Evolutionary conservation across 2,888 invertebrate genomes (phyloP), one percentile per base, ranked within the genome.

Genomic region (Listrodromus nycthemerus): DNA sequence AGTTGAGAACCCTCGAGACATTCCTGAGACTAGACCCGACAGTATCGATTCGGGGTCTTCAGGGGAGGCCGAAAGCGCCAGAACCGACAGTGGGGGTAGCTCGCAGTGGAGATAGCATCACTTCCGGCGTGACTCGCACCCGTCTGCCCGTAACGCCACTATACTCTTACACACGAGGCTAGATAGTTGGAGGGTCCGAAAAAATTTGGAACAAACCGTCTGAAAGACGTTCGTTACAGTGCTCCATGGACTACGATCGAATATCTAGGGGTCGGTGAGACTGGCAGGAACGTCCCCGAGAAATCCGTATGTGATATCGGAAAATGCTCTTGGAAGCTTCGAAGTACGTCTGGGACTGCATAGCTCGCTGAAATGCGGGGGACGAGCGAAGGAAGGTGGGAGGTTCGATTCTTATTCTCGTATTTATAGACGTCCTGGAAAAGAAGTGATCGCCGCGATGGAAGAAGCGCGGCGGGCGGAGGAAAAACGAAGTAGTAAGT

Each of bases 391-490:
- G 58, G 33, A 19, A 27, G n/a, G 41, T 33, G 74, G 70, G 81
- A 70, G 82, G 82, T 86, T 87, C 86, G 87, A 87, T 87, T 82
- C 16, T 61, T 80, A 70, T 63, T 65, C 24, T 66, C 27, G 74
- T 86, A 91, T 91, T 91, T 90, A 93, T 92, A 92, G 93, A 91
- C 90, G 91, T 92, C 91, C 89, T 91, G 91, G 91, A 91, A 91
- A 90, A 89, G 85, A 85, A 86, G 86, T 77, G 86, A 84, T 74
- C 76, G 16, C 5, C 61, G 61, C 30, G 61, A 61, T 61, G 61
- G 61, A 86, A 61, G 61, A 80, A 70, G 52, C 55, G 65, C 33
- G 66, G 66, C 66, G 70, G 71, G 70, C 61, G 73, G 82, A 86
- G 85, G 76, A 58, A 80, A 75, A 77, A 87, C 86, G 90, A 88